A percentile compares a stretch with the other conserved stretches of the same genome.
Evolutionary conservation across 2,797 vertebrate genomes (phyloP).

Genomic region (Paramormyrops hopkinsi): DNA sequence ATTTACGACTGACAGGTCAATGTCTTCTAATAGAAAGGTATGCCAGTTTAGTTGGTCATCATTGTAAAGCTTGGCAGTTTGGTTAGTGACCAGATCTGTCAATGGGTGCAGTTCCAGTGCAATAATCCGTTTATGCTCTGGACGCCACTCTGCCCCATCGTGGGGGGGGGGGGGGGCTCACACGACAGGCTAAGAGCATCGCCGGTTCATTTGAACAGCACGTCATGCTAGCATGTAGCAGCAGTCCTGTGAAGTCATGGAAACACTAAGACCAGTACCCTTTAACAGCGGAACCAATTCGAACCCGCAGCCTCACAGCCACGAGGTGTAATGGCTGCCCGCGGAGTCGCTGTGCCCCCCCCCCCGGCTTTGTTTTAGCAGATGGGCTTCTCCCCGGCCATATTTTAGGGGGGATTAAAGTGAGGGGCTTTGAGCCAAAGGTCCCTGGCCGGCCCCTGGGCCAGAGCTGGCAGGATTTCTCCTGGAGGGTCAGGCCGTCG

Average conservation of each 20-base stretch:
- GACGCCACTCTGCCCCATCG: not conserved
- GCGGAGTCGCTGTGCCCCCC: not conserved
- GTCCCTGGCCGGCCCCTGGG: not conserved
- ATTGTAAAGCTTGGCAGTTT: not conserved
- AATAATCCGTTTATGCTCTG: not conserved
- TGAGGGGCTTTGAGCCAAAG: not conserved
- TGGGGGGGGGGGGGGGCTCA: not conserved
- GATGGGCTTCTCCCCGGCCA: not conserved
- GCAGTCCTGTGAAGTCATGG: not conserved
- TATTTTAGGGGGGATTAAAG: constrained; percentile 16
- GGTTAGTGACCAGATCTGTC: not conserved
- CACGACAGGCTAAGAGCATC: not conserved
- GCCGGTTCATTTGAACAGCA: not conserved
- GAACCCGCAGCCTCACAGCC: not conserved
- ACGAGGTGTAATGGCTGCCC: not conserved
- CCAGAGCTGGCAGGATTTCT: not conserved
- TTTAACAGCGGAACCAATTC: not conserved
- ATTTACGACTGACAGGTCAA: not conserved
- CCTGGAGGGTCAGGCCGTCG: not conserved
- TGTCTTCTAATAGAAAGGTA: not conserved
- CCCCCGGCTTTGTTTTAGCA: not conserved
- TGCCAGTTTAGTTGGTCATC: not conserved
- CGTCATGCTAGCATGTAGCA: not conserved
- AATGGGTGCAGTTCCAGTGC: not conserved
- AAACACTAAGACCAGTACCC: not conserved